A percentile compares a stretch with the other conserved stretches of the same genome.
Evolutionary conservation across 2,113 vertebrate genomes (phyloP).

Genomic region (Nibea albiflora): DNA sequence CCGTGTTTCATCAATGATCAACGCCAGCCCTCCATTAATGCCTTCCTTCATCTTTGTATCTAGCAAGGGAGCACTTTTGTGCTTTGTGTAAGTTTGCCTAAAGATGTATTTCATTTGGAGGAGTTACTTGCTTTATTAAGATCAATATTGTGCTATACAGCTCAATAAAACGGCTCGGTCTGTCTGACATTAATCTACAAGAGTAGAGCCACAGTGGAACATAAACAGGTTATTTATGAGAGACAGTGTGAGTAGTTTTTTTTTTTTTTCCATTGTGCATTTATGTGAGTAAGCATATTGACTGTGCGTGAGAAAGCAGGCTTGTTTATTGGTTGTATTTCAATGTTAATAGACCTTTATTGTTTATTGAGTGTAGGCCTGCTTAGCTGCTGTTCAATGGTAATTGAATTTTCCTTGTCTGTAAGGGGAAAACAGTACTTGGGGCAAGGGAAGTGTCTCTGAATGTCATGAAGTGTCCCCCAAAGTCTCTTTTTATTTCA

Average conservation of each 20-base stretch:
- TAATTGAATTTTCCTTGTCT: slow-evolving; percentile 72
- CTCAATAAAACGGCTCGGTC: slow-evolving; percentile 46
- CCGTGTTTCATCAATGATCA: not conserved
- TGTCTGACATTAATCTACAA: slow-evolving; percentile 46
- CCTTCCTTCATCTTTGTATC: slow-evolving; percentile 13
- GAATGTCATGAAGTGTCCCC: slow-evolving; percentile 63
- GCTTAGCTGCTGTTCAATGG: slow-evolving; percentile 67
- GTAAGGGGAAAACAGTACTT: slow-evolving; percentile 56
- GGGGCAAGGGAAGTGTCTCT: slow-evolving; percentile 62
- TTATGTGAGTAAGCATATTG: slow-evolving; percentile 64
- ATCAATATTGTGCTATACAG: slow-evolving; percentile 56
- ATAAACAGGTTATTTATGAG: slow-evolving; percentile 63
- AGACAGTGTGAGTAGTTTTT: slow-evolving; percentile 18
- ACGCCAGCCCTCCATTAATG: slow-evolving; percentile 18
- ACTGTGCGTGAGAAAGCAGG: slow-evolving; percentile 51
- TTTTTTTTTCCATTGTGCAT: slow-evolving; percentile 41
- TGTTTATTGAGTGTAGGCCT: slow-evolving; percentile 76
- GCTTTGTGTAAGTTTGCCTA: slow-evolving; percentile 37
- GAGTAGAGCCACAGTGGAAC: slow-evolving; percentile 27
- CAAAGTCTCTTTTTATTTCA: slow-evolving; percentile 19
- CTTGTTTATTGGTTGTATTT: slow-evolving; percentile 74
- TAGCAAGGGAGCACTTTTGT: not conserved
- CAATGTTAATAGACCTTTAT: slow-evolving; percentile 76
- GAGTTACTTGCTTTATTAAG: slow-evolving; percentile 44
- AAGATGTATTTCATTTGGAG: slow-evolving; percentile 56